Percentiles rank a stretch among this genome's conserved stretches.
phyloP scores from a whole-genome alignment of 2,888 invertebrate genomes.

The Laspeyria flexula region DNA sequence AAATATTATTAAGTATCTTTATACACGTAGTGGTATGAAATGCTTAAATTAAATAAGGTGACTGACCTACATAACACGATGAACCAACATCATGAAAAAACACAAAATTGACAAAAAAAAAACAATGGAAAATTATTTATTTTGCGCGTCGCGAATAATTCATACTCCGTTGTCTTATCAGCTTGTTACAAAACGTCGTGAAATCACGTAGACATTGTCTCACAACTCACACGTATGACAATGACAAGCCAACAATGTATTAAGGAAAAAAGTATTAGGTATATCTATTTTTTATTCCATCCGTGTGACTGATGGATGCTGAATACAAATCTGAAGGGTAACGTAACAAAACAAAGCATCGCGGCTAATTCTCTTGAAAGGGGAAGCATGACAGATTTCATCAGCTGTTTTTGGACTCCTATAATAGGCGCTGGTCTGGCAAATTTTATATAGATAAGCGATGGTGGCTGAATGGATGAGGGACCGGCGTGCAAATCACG shows the following conservation, averaged over 20 bases:
- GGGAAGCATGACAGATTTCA: too few relatives aligned
- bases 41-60: too few relatives aligned
- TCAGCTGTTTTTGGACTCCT: too few relatives aligned
- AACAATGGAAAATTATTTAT: slow-evolving; percentile 13
- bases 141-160: slow-evolving; percentile 10
- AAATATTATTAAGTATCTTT: too few relatives aligned
- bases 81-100: too few relatives aligned
- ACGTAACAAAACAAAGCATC: slow-evolving; percentile 13
- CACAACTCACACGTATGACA: slow-evolving; percentile 34
- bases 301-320: slow-evolving; percentile 26
- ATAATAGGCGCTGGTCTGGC: too few relatives aligned
- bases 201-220: slow-evolving; percentile 42
- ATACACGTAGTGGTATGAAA: too few relatives aligned
- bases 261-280: slow-evolving; percentile 41
- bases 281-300: slow-evolving; percentile 34
- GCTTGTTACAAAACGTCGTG: slow-evolving; percentile 30
- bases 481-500: too few relatives aligned
- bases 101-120: neutral
- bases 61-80: too few relatives aligned
- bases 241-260: slow-evolving; percentile 42
- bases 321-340: slow-evolving; percentile 38
- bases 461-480: too few relatives aligned
- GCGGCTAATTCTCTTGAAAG: too few relatives aligned
- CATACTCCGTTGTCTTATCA: slow-evolving; percentile 32
- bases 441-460: too few relatives aligned